Evolutionary conservation across 2,888 invertebrate species (phyloP), one percentile per base, ranked within the genome.

Genomic region (Neoitamus cyanurus): DNA sequence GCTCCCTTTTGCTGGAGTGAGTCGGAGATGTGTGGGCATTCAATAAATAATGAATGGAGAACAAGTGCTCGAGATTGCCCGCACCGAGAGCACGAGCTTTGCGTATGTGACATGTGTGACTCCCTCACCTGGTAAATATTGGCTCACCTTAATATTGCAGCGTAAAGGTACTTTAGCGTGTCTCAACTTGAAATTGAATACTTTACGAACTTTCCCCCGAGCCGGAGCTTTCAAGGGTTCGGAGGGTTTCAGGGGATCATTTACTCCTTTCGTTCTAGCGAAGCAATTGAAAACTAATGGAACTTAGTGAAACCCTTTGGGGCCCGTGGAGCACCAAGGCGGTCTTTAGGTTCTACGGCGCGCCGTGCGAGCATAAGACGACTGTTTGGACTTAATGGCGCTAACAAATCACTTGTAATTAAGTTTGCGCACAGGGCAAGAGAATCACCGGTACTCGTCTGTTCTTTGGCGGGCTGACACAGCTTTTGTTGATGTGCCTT

Each of bases 11-110:
- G 31, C 37, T 20, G 36, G n/a, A 20, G 34, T n/a, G n/a, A n/a
- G n/a, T n/a, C 37, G 15, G 36, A 30, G n/a, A 75, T 42, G 75
- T 75, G 42, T 9, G 7, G 25, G 25, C 37, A 6, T 1, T 58
- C 58, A 58, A 42, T 75, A 75, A 75, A 75, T 75, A 42, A 75
- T 25, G 75, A 75, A 42, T 75, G 37, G 20, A 75, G 42, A 20
- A 30, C 5, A 31, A 70, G 25, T 31, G 31, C 70, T 70, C 25
- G 3, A 11, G 25, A 70, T 31, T 70, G 28, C 30, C 31, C 15
- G n/a, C 25, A 58, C 58, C 48, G 7, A 2, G 1, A 20, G 28
- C 31, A 15, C n/a, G 11, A 3, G 25, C 11, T 25, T 31, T 36
- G 75, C 20, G 73, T 73, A 20, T 31, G 73, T 75, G 25, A 25